These are phyloP conservation scores for Sylvia atricapilla DNA, from an alignment of 2,113 vertebrate genomes.

Conservation along the genomic window DNA sequence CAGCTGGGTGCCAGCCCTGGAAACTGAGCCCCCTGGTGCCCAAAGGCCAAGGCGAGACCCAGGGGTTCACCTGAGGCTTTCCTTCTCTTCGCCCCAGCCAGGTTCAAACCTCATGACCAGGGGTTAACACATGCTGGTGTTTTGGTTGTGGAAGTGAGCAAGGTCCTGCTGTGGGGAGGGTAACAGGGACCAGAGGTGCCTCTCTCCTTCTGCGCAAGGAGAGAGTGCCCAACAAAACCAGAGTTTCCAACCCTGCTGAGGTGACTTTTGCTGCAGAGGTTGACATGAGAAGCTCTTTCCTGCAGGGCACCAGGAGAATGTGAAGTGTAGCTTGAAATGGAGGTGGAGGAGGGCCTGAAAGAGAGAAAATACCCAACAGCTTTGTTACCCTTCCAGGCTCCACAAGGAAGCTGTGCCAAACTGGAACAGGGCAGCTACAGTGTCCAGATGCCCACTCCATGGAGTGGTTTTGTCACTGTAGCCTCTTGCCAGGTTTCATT, in stretches of 20 bases:
- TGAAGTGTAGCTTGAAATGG: neutral
- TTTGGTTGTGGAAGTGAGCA: neutral
- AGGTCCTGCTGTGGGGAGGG: neutral
- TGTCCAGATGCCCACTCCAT: neutral
- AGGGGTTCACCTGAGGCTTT: fast-evolving
- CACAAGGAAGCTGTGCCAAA: neutral
- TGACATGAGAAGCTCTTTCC: fast-evolving
- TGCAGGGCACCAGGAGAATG: neutral
- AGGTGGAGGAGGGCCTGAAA: neutral
- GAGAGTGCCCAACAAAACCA: neutral
- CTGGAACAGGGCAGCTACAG: neutral
- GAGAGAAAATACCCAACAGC: neutral
- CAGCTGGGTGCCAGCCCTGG: neutral
- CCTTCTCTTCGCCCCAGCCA: neutral
- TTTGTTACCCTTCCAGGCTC: neutral
- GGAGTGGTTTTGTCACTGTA: neutral
- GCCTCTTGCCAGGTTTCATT: neutral
- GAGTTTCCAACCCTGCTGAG: neutral
- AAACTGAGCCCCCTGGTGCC: neutral
- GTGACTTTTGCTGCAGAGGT: neutral
- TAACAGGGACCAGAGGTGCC: fast-evolving
- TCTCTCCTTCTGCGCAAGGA: fast-evolving
- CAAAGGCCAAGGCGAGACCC: fast-evolving
- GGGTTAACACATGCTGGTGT: neutral
- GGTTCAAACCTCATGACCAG: neutral